Evolutionary conservation across 2,113 vertebrate genomes (phyloP).

Genomic region (Narcine bancroftii): DNA sequence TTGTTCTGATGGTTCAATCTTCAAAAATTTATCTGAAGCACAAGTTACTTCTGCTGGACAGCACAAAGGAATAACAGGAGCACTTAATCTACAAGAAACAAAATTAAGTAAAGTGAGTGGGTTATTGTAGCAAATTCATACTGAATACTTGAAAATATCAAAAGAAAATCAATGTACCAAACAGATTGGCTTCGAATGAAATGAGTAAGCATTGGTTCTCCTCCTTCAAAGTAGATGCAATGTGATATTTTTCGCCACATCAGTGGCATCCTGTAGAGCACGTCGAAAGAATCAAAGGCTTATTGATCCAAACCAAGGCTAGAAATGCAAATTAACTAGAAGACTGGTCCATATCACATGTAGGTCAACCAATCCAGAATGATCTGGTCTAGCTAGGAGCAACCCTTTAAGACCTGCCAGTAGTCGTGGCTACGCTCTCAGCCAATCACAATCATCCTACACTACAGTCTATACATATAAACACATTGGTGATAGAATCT

Average conservation of each 20-base stretch:
- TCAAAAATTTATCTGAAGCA: conserved; percentile 61
- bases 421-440: too few relatives aligned
- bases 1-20: conserved; percentile 63
- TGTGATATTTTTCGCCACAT: neutral
- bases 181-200: neutral
- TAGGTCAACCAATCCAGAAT: too few relatives aligned
- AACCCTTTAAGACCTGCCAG: too few relatives aligned
- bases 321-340: too few relatives aligned
- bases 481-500: too few relatives aligned
- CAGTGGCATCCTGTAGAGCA: neutral
- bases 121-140: neutral
- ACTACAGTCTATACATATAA: too few relatives aligned
- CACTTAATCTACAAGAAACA: conserved; percentile 53
- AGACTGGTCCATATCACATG: too few relatives aligned
- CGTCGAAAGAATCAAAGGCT: too few relatives aligned
- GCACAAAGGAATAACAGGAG: conserved; percentile 58
- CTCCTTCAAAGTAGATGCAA: neutral
- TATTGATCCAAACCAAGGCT: too few relatives aligned
- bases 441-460: too few relatives aligned
- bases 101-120: neutral
- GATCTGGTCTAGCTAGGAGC: too few relatives aligned
- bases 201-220: neutral
- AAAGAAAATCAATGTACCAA: neutral
- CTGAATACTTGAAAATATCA: neutral
- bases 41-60: conserved; percentile 44